Base-by-base conservation (phyloP, 1,140 invertebrate species). In the Temnothorax nylanderi region DNA sequence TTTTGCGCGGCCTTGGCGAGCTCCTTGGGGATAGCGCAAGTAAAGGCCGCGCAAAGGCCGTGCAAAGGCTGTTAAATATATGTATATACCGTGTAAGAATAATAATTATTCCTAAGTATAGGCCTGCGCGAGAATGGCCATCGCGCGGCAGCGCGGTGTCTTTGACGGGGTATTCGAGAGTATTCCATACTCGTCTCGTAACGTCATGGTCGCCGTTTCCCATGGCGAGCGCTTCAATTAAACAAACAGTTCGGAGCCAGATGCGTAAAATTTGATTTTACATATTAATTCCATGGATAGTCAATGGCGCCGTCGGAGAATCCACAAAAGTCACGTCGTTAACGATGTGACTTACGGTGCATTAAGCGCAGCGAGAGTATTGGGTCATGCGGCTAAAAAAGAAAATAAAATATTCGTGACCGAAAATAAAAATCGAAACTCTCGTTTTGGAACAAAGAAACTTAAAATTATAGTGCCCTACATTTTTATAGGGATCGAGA, bases 51-150 rank as follows among this genome's bases (percentile, higher is more conserved):
- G 49, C 80, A 49, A 64, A 60, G 67, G 78, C 71, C 84, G 87
- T 37, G 37, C 86, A 56, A 64, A 58, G 75, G 82, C 72, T 85
- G 88, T 93, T 92, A 90, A 92, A 90, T 87, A 86, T 87, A 87
- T 76, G 67, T 84, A 69, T 86, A 88, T 86, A 87, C 80, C 75
- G 74, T 85, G 90, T 91, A 91, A 91, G 91, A 93, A 92, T 91
- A 92, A 91, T 93, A 93, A 92, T 92, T 90, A 90, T 92, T 91
- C 91, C 65, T 91, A 91, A 92, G 90, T 92, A 90, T 86, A 91
- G 86, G 78, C 67, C 71, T 86, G 69, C 64, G 82, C 51, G 80
- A 60, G 60, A 89, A 86, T 76, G 86, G 49, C 65, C 44, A 34
- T 54, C 60, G 74, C 85, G n/a, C 21, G 81, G 71, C 86, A 56